Conservation (phyloP, 2,113 vertebrate genomes). For the Blennius ocellaris region DNA sequence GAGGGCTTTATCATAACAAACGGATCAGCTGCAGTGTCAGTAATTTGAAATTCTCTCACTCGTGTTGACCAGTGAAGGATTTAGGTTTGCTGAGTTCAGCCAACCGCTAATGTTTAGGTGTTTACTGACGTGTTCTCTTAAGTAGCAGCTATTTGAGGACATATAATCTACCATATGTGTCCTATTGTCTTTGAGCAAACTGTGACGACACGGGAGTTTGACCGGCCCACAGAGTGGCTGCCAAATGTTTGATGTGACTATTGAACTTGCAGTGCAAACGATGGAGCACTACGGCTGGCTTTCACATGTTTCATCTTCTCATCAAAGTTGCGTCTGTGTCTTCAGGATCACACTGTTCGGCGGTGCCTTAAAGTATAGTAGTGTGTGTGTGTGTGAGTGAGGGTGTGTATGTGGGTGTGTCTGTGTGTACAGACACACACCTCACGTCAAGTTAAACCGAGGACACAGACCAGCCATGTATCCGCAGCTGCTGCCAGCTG, state of each 20-base stretch:
- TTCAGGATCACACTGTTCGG: neutral
- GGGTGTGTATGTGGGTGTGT: too few species aligned
- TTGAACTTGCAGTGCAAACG: neutral
- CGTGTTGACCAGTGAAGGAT: neutral
- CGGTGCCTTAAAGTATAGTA: neutral
- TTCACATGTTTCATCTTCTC: constrained; percentile 4
- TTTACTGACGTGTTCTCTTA: neutral
- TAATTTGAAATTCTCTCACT: neutral
- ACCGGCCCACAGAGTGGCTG: too few species aligned
- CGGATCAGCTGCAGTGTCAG: neutral
- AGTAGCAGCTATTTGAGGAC: neutral
- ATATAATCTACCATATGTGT: too few species aligned
- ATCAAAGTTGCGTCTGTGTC: neutral
- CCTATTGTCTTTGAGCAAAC: too few species aligned
- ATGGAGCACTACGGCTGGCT: neutral
- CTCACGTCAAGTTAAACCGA: constrained; percentile 12
- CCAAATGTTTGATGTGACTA: neutral
- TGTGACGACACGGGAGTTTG: too few species aligned
- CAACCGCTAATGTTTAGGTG: neutral
- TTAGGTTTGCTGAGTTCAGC: neutral
- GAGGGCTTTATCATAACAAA: neutral
- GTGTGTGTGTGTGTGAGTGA: neutral
- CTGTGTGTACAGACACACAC: neutral
- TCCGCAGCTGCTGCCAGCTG: constrained; percentile 49
- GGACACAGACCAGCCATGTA: constrained; percentile 22